These are phyloP conservation scores for Rotaria sp. DNA, from an alignment of 2,888 invertebrate species.

Conservation along the genomic window DNA sequence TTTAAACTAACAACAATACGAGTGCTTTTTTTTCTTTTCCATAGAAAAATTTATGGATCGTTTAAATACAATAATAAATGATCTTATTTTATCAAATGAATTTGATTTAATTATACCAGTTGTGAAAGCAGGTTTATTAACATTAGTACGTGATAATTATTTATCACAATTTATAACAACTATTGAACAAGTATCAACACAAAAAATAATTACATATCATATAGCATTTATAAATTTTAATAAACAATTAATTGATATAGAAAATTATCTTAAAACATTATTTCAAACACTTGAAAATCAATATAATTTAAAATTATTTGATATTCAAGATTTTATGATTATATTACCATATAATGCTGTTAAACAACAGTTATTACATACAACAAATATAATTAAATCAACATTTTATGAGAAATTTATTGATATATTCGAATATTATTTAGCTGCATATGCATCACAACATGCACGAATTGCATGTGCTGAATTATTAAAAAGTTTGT, in stretches of 20 bases:
- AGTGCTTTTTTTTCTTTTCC: neutral
- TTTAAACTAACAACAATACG: no score
- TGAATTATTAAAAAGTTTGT: neutral
- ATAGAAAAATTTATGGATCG: neutral
- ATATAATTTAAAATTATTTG: neutral
- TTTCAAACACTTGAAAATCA: neutral
- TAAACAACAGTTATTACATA: neutral
- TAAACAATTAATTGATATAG: neutral
- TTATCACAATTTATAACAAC: neutral
- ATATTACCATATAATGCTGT: neutral
- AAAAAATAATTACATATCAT: neutral
- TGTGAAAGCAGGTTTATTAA: neutral
- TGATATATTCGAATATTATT: constrained; percentile 16
- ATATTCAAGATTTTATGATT: neutral
- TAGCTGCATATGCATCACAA: neutral
- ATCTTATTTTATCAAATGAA: neutral
- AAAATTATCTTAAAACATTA: neutral
- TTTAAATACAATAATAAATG: neutral
- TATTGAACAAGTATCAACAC: neutral
- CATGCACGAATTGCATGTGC: neutral
- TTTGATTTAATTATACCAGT: constrained; percentile 4
- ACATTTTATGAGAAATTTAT: constrained; percentile 3
- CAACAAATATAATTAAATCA: constrained; percentile 3
- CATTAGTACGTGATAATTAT: neutral
- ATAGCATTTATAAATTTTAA: neutral